Evolutionary conservation across 2,888 invertebrate genomes (phyloP), one percentile per base, ranked within the genome.

Genomic region (Stramonita haemastoma): DNA sequence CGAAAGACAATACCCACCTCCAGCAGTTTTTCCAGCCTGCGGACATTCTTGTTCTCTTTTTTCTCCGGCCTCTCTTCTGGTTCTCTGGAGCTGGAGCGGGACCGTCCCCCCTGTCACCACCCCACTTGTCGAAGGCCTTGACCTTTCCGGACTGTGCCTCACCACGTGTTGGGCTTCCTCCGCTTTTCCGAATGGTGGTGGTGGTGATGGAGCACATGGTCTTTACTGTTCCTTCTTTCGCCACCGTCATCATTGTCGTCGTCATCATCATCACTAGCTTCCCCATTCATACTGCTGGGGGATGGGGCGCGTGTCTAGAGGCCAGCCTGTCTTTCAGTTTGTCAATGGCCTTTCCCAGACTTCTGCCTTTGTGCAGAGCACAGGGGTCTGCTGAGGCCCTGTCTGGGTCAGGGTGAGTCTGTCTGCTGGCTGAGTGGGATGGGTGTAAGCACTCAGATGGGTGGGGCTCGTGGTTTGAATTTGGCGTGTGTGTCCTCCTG

Each of bases 11-110:
- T 36, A 86, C 86, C 13, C 17, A 95, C 95, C 92, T 93, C 93
- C 66, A 95, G 91, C 36, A 95, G 90, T 56, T 90, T 90, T 91
- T 95, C 95, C 34, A 94, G 91, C 87, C 92, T 92, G 87, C 88
- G 89, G 6, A 95, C 93, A 84, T 94, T 94, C 89, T 91, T 93
- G 83, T 83, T 91, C 92, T 85, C 91, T 92, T 56, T 89, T 77
- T 83, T 1, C 85, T 34, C 34, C 11, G 36, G 70, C 6, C 8
- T 70, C 77, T 0, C 56, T n/a, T 79, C 81, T 70, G 86, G 29
- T 29, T 36, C 46, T n/a, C 56, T 87, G 29, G 29, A 46, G 26
- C 77, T 6, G 26, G 26, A 15, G n/a, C 83, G 17, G 85, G 85
- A 56, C 6, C 22, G 56, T 56, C 17, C 13, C 56, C 46, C 29